Percentiles rank a stretch among this genome's conserved stretches.
phyloP scores from a whole-genome alignment of 2,888 invertebrate genomes.

The Tiliacea aurago region DNA sequence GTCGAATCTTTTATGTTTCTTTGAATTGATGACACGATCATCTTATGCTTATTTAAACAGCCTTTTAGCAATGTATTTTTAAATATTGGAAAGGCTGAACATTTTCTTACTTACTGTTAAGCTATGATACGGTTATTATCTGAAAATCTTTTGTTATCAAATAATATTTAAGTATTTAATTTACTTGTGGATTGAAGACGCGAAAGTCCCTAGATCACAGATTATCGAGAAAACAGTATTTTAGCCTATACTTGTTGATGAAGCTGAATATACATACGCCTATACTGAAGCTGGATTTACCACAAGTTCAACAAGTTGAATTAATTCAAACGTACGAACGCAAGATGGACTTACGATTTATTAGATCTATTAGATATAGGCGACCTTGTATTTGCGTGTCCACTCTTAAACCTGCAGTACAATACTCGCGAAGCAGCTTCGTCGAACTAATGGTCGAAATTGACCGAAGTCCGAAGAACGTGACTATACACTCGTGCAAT shows the following conservation, averaged over 20 bases:
- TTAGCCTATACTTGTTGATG: conserved; percentile 2
- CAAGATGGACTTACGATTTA: not conserved
- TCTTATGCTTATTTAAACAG: not conserved
- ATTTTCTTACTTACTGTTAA: not conserved
- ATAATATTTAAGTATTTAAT: not conserved
- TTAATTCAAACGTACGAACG: not conserved
- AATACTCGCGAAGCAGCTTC: too few species aligned
- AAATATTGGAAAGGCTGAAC: too few species aligned
- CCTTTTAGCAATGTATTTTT: not conserved
- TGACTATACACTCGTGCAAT: too few species aligned
- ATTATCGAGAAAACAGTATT: not conserved
- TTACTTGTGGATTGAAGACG: not conserved
- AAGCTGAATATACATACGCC: not conserved
- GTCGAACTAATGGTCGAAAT: too few species aligned
- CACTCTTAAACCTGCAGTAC: not conserved
- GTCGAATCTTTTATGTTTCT: not conserved
- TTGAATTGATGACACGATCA: too few species aligned
- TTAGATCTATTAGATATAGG: not conserved
- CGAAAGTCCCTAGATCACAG: not conserved
- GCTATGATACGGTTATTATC: not conserved
- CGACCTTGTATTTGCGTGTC: not conserved
- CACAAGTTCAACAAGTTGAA: conserved; percentile 32
- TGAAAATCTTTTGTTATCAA: not conserved
- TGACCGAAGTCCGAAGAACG: too few species aligned
- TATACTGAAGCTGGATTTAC: not conserved